phyloP scores from a whole-genome alignment of 2,113 vertebrate genomes.

The Lasiurus borealis region DNA sequence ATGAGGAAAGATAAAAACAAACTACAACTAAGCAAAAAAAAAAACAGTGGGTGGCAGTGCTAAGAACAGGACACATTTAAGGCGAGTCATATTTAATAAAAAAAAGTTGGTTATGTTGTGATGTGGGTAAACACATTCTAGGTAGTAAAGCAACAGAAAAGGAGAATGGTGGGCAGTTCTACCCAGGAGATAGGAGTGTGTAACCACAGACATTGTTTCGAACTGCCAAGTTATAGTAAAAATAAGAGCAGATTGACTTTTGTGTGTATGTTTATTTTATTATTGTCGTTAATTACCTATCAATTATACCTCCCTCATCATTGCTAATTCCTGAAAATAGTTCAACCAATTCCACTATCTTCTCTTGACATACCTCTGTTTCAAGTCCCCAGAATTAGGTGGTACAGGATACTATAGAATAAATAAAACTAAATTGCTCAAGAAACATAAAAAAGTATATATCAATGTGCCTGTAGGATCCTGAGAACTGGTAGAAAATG shows the following conservation, averaged over 20 bases:
- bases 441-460: not conserved
- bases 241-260: not conserved
- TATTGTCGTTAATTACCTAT: not conserved
- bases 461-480: not conserved
- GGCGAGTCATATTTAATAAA: not conserved
- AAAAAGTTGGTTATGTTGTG: not conserved
- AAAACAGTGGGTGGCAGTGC: not conserved
- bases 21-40: not conserved
- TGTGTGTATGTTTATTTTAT: not conserved
- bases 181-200: not conserved
- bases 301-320: not conserved
- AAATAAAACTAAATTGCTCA: not conserved
- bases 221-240: not conserved
- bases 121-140: not conserved
- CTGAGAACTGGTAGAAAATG: not conserved
- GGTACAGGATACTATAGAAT: not conserved
- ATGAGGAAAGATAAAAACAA: constrained; percentile 3
- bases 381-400: not conserved
- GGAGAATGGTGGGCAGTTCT: accelerated
- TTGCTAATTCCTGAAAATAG: not conserved
- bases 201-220: not conserved
- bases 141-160: not conserved
- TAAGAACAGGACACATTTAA: not conserved
- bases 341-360: not conserved
- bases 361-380: not conserved